Evolutionary conservation across 2,113 vertebrate species (phyloP).

Genomic region (Rana temporaria): DNA sequence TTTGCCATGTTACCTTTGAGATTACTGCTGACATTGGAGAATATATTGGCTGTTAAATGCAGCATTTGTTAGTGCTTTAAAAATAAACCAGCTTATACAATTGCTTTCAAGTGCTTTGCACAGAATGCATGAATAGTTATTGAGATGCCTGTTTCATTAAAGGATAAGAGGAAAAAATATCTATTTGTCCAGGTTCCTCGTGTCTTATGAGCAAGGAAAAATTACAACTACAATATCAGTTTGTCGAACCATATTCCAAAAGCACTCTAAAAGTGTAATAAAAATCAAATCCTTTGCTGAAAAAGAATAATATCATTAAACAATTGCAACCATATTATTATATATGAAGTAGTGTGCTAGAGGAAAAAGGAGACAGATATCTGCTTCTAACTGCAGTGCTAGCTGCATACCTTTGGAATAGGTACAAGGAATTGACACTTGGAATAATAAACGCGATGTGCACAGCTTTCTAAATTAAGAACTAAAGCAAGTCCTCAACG

Average conservation of each 20-base stretch:
- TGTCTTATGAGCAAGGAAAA: not conserved
- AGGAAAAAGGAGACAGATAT: not conserved
- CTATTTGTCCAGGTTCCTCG: not conserved
- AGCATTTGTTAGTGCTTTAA: not conserved
- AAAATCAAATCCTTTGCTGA: not conserved
- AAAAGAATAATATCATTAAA: slow-evolving; percentile 30
- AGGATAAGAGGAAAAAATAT: slow-evolving; percentile 1
- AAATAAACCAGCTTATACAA: not conserved
- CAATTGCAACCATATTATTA: slow-evolving; percentile 38
- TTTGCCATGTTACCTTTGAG: not conserved
- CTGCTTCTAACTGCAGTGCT: not conserved
- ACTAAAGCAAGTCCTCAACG: slow-evolving; percentile 21
- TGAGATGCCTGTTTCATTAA: slow-evolving; percentile 1
- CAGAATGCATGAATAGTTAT: not conserved
- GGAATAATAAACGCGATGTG: slow-evolving; percentile 43
- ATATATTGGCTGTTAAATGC: slow-evolving; percentile 2
- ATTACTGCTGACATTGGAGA: not conserved
- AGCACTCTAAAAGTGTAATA: slow-evolving; percentile 10
- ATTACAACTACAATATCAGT: not conserved
- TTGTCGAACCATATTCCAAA: slow-evolving; percentile 5
- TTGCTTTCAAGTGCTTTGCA: not conserved
- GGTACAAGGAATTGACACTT: slow-evolving; percentile 21
- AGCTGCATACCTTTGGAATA: slow-evolving; percentile 30
- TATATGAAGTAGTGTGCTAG: not conserved
- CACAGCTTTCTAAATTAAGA: slow-evolving; percentile 20